These are phyloP conservation scores for Cerceris ruficornis DNA, from an alignment of 2,888 invertebrate species.

Conservation along the genomic window DNA sequence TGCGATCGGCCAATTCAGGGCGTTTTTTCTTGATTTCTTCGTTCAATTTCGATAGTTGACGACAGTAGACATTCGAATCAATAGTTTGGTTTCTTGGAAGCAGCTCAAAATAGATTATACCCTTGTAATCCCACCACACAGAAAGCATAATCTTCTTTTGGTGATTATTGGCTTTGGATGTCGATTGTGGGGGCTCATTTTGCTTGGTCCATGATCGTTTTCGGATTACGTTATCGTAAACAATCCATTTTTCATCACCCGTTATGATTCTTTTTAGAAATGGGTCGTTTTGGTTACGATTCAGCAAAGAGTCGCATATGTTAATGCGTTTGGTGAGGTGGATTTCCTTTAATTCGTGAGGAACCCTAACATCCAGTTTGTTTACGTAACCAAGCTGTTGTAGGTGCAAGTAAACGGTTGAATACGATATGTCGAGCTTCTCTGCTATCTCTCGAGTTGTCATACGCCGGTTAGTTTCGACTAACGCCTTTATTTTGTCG, in stretches of 20 bases:
- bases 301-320: slow-evolving; percentile 23
- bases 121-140: slow-evolving; percentile 59
- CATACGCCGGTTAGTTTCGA: slow-evolving; percentile 13
- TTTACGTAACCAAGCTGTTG: slow-evolving; percentile 27
- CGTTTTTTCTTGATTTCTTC: slow-evolving; percentile 21
- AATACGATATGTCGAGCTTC: slow-evolving; percentile 23
- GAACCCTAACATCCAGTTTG: slow-evolving; percentile 35
- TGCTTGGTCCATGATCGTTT: slow-evolving; percentile 62
- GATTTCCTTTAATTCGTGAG: slow-evolving; percentile 29
- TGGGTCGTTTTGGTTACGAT: slow-evolving; percentile 27
- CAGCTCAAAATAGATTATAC: slow-evolving; percentile 41
- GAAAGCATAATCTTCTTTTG: slow-evolving; percentile 55
- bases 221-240: slow-evolving; percentile 60
- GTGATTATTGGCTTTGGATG: slow-evolving; percentile 59
- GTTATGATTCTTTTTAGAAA: slow-evolving; percentile 39
- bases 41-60: slow-evolving; percentile 21
- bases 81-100: slow-evolving; percentile 22
- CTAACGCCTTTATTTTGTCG: slow-evolving; percentile 21
- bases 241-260: slow-evolving; percentile 57
- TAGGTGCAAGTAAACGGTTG: slow-evolving; percentile 43
- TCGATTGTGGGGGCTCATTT: slow-evolving; percentile 62
- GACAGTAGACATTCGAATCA: slow-evolving; percentile 21
- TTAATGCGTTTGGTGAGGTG: slow-evolving; percentile 25
- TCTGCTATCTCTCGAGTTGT: slow-evolving; percentile 23
- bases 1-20: slow-evolving; percentile 22